Base-by-base conservation (phyloP, 1,140 invertebrate species). In the Hycleus cichorii region DNA sequence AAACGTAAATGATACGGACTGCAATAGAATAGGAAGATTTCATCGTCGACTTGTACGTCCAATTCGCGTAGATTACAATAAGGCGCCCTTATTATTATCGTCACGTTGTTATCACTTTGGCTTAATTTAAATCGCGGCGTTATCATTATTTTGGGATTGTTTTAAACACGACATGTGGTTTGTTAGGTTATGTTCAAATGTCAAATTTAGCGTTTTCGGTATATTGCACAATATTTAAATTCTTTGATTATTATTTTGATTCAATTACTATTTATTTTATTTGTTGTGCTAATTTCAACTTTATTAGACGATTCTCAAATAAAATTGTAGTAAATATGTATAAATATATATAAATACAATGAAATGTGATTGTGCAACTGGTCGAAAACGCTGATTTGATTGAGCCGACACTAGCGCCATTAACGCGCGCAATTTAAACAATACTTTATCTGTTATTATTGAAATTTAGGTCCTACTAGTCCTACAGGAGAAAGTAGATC, bases 1-100 rank as follows among this genome's bases (percentile, higher is more conserved):
- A 74, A 58, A 39, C 71, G 60, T 50, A 74, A 61, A 61, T 70
- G 70, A 58, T 73, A 74, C 0, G 72, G 72, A 43, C 60, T 65
- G 47, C 69, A 72, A 24, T 56, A 50, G 58, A 74, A 74, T 44
- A 72, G 47, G 56, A 72, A 73, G 3, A 64, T 57, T 39, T 70
- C 55, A n/a, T 69, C 66, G 11, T 67, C 66, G 2, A 69, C 45
- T 53, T 60, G 58, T 3, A 71, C 47, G 11, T 74, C 71, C 48
- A 74, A 49, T 46, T 73, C 68, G 39, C 59, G 50, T 49, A 74
- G 63, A 47, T 53, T 68, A 52, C 68, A 69, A 48, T 73, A 71
- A 4, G 69, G 70, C n/a, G 71, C 71, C 48, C 65, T 57, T 3
- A 74, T 66, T 39, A 54, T 57, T 32, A 74, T 68, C 4, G 64